These are phyloP conservation scores for Panthera tigris DNA, from an alignment of 2,113 vertebrate genomes.

Conservation along the genomic window DNA sequence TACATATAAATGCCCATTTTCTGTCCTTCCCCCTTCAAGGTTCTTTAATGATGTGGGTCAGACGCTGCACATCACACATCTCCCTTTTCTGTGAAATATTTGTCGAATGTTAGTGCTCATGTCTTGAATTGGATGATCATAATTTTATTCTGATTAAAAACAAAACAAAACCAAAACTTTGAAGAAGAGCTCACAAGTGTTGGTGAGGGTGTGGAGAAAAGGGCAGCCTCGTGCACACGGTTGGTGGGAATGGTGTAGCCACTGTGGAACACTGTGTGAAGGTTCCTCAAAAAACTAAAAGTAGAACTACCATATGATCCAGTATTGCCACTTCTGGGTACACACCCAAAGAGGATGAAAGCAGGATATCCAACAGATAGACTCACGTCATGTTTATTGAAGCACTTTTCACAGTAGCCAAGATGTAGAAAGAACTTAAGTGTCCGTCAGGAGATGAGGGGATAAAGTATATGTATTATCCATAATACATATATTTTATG, in stretches of 20 bases:
- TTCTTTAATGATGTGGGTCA: background rate
- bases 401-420: background rate
- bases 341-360: background rate
- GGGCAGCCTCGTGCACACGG: background rate
- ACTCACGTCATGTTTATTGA: background rate
- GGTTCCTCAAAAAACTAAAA: background rate
- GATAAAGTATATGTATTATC: background rate
- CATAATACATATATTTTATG: background rate
- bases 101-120: background rate
- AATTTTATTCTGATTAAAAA: constrained; percentile 11
- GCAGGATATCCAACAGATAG: background rate
- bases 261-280: background rate
- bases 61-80: background rate
- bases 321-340: background rate
- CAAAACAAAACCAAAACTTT: background rate
- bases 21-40: background rate
- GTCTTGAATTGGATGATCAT: background rate
- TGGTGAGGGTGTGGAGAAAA: background rate
- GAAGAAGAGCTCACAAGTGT: background rate
- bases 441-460: background rate
- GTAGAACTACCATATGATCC: background rate
- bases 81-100: background rate
- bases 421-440: background rate
- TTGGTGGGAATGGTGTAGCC: background rate
- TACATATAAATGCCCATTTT: background rate